Evolutionary conservation across 2,113 vertebrate species (phyloP).

Genomic region (Gasterosteus nipponicus): DNA sequence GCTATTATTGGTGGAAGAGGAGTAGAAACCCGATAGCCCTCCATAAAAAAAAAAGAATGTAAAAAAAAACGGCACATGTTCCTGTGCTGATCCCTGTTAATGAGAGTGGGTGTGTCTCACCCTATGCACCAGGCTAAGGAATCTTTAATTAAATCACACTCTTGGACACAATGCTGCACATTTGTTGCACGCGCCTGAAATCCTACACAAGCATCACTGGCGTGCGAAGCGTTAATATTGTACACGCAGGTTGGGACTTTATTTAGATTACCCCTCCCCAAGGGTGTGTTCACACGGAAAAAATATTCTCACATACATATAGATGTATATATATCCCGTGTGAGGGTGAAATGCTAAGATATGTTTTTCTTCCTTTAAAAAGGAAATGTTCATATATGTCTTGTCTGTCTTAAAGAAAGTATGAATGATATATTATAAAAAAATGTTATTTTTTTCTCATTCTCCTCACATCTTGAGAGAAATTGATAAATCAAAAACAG

Average conservation of each 20-base stretch:
- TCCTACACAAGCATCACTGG: constrained; percentile 32
- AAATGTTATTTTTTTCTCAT: too few relatives aligned
- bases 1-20: constrained; percentile 37
- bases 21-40: constrained; percentile 45
- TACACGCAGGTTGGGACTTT: constrained; percentile 17
- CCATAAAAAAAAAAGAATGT: constrained; percentile 18
- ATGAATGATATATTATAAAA: too few relatives aligned
- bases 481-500: too few relatives aligned
- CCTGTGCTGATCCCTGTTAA: constrained; percentile 68
- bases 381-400: too few relatives aligned
- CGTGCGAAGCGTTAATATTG: constrained; percentile 34
- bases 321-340: too few relatives aligned
- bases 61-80: constrained; percentile 45
- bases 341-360: too few relatives aligned
- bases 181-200: constrained; percentile 59
- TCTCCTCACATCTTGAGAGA: too few relatives aligned
- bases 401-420: too few relatives aligned
- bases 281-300: constrained; percentile 41
- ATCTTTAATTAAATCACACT: constrained; percentile 73
- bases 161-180: constrained; percentile 43
- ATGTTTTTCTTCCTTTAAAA: too few relatives aligned
- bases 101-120: constrained; percentile 38
- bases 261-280: constrained; percentile 28
- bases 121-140: constrained; percentile 29
- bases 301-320: not conserved